Base-by-base conservation (phyloP, 2,888 invertebrate species). In the Drosophila mayaguana region DNA sequence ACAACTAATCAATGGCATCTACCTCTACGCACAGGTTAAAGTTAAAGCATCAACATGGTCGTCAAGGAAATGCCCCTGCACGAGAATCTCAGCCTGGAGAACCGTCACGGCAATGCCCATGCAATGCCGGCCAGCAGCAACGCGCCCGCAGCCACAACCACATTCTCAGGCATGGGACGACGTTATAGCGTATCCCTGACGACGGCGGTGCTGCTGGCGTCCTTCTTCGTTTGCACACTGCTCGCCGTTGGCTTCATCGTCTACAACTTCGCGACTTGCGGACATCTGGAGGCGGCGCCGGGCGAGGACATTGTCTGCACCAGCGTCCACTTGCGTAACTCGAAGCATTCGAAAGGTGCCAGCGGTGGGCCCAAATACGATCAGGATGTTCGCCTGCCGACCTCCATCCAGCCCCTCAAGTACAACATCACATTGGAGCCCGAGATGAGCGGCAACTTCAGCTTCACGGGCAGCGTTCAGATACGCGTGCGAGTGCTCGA, bases 371-470 rank as follows among this genome's bases (percentile, higher is more conserved):
- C 83, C 34, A 88, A 83, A 54, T 92, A 92, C 54, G 93, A 93
- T 77, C 88, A 93, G n/a, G 94, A 96, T 89, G 95, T 97, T 2
- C 94, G 97, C 81, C 92, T 97, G 68, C 97, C 97, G 0, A 94
- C 92, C 62, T 94, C 95, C 46, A 93, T 97, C 0, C 92, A 94
- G 57, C 97, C 97, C 2, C 93, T 95, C 48, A 94, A 94, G 34
- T 97, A 97, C 89, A 94, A 95, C 72, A 92, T 97, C 5, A 94
- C 95, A 75, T 93, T 97, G 66, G 94, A 95, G 45, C 97, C 97
- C 0, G 96, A 95, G 82, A 94, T 97, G 66, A 95, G 95, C 88
- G 95, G 95, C 1, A 97, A 97, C 90, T 97, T 97, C 81, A 97
- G 96, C 16, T 97, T 97, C 89, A 93, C 95, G 73, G 97, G 97